Percentiles rank a stretch among this genome's conserved stretches.
These are phyloP conservation scores for Ips typographus DNA, from an alignment of 1,140 invertebrate genomes.

Conservation along the genomic window DNA sequence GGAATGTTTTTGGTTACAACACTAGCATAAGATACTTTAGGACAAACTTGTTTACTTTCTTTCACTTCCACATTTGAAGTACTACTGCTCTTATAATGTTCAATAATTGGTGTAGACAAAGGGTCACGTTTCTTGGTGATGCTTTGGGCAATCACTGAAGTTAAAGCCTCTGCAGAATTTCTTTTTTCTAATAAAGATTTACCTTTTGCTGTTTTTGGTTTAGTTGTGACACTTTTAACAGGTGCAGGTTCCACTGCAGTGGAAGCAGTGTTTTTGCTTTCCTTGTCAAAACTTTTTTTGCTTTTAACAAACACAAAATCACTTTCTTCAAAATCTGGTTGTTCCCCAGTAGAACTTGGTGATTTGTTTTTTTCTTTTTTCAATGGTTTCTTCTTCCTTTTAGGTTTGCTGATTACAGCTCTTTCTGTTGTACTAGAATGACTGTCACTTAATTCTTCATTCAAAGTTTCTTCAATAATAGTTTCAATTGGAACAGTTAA, in stretches of 20 bases:
- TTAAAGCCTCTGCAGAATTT: conserved; percentile 24
- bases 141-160: conserved; percentile 21
- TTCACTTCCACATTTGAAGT: conserved; percentile 29
- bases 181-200: conserved; percentile 23
- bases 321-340: conserved; percentile 1
- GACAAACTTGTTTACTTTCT: conserved; percentile 39
- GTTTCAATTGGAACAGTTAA: conserved; percentile 41
- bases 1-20: conserved; percentile 28
- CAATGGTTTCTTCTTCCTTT: conserved; percentile 21
- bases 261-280: not conserved
- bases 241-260: conserved; percentile 25
- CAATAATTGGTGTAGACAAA: conserved; percentile 31
- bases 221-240: conserved; percentile 18
- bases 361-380: conserved; percentile 4
- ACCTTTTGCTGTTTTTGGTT: conserved; percentile 26
- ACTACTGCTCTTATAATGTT: conserved; percentile 34
- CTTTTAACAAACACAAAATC: conserved; percentile 30
- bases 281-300: conserved; percentile 14
- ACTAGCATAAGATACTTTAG: conserved; percentile 39
- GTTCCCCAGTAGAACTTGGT: not conserved
- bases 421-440: conserved; percentile 12
- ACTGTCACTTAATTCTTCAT: conserved; percentile 34
- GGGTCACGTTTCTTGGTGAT: conserved; percentile 31
- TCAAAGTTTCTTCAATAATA: conserved; percentile 42
- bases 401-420: conserved; percentile 5